Conservation (phyloP, 2,113 vertebrate species). For the Labeo catla region DNA sequence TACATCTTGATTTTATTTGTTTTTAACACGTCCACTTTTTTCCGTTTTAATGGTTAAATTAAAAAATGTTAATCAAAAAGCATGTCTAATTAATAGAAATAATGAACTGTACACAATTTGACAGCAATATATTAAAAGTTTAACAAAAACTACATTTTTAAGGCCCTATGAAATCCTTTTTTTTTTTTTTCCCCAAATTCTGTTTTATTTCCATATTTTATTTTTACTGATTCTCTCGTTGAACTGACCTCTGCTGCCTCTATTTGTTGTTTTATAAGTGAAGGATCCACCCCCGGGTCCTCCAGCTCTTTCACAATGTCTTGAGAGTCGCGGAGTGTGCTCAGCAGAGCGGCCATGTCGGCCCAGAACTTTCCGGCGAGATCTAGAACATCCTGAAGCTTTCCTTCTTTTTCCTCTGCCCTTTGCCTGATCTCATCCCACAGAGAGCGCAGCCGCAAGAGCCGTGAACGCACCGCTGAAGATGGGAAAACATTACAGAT, state of each 20-base stretch:
- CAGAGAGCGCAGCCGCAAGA: conserved; percentile 91
- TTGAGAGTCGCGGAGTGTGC: conserved; percentile 93
- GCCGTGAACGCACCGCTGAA: conserved; percentile 89
- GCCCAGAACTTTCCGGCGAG: conserved; percentile 98
- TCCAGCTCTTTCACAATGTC: conserved; percentile 95
- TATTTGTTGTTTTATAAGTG: conserved; percentile 98
- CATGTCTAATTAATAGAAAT: too few species aligned
- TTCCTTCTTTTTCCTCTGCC: conserved; percentile 91
- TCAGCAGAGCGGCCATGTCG: conserved; percentile 92
- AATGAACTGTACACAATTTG: too few species aligned
- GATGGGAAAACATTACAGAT: background rate
- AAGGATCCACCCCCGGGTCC: conserved; percentile 97
- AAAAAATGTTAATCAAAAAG: too few species aligned
- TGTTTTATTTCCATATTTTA: too few species aligned
- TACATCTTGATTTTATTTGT: too few species aligned
- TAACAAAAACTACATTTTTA: too few species aligned
- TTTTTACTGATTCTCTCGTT: background rate
- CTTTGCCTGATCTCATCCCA: conserved; percentile 98
- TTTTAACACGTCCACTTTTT: too few species aligned
- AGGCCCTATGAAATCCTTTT: too few species aligned
- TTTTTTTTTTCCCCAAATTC: too few species aligned
- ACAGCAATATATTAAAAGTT: too few species aligned
- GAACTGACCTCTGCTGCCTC: conserved; percentile 91
- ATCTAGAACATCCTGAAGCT: conserved; percentile 94
- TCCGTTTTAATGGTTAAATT: too few species aligned